phyloP scores from a whole-genome alignment of 30 jellyfish, hydroid and myxozoan species.

The Pelagia noctiluca region DNA sequence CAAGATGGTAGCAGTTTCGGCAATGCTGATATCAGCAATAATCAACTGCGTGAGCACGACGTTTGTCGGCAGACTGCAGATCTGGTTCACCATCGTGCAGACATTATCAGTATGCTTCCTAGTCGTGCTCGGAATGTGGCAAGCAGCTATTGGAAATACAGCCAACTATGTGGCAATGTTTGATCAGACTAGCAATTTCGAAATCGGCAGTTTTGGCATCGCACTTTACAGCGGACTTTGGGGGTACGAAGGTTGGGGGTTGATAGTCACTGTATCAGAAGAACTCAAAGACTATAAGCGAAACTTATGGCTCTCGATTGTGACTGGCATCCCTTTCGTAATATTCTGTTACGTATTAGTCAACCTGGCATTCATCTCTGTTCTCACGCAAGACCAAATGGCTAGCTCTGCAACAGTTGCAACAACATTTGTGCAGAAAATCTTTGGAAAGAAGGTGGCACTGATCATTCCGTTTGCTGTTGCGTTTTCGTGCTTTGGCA shows the following conservation, averaged over 20 bases:
- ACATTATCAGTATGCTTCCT: background rate
- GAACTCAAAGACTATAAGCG: background rate
- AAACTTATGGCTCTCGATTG: background rate
- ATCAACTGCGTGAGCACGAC: background rate
- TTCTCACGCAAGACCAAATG: slow-evolving; percentile 6
- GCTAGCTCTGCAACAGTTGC: slow-evolving; percentile 44
- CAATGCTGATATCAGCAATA: background rate
- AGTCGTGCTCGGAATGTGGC: slow-evolving; percentile 5
- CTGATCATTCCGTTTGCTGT: slow-evolving; percentile 10
- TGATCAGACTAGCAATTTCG: background rate
- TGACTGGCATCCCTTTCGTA: slow-evolving; percentile 16
- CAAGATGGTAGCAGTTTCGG: background rate
- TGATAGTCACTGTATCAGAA: background rate
- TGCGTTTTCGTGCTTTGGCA: slow-evolving; percentile 33
- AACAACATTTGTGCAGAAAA: slow-evolving; percentile 12
- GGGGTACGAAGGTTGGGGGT: no score
- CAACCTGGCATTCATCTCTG: background rate
- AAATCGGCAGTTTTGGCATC: background rate
- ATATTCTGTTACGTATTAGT: background rate
- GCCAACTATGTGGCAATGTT: background rate
- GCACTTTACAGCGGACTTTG: no score
- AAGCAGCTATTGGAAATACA: background rate
- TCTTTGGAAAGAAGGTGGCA: slow-evolving; percentile 46
- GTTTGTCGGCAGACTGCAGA: background rate
- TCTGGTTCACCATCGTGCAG: background rate